Evolutionary conservation across 2,113 vertebrate species (phyloP).

Genomic region (Gavia stellata): DNA sequence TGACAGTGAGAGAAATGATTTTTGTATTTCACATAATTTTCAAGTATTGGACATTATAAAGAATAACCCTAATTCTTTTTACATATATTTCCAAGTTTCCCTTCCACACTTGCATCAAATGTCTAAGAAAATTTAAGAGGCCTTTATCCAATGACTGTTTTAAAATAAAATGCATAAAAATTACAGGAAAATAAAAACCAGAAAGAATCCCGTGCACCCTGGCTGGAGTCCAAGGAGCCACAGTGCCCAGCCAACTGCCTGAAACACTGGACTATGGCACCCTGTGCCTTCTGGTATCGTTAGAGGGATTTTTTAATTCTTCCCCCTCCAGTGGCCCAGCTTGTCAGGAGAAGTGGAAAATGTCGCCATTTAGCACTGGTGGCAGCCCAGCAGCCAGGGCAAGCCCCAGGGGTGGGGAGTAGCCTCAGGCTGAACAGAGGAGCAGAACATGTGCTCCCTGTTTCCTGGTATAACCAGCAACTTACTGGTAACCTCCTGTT

Average conservation of each 20-base stretch:
- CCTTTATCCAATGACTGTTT: neutral
- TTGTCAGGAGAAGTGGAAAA: neutral
- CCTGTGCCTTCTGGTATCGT: accelerated
- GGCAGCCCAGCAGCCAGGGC: neutral
- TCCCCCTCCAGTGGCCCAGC: neutral
- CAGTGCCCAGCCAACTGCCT: neutral
- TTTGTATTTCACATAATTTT: neutral
- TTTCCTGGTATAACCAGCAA: neutral
- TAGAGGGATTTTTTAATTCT: neutral
- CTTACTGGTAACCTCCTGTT: neutral
- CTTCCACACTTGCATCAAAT: neutral
- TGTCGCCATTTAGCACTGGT: accelerated
- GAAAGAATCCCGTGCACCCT: accelerated
- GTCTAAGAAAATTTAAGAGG: neutral
- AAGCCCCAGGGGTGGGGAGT: accelerated
- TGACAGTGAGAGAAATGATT: neutral
- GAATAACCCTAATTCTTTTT: neutral
- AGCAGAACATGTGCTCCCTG: neutral
- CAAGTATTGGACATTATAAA: neutral
- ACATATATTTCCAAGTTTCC: neutral
- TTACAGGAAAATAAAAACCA: neutral
- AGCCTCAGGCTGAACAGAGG: neutral
- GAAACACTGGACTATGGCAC: neutral
- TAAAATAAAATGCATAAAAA: neutral
- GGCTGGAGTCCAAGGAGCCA: neutral